phyloP scores from a whole-genome alignment of 2,888 invertebrate genomes.

The Dicycla oo region DNA sequence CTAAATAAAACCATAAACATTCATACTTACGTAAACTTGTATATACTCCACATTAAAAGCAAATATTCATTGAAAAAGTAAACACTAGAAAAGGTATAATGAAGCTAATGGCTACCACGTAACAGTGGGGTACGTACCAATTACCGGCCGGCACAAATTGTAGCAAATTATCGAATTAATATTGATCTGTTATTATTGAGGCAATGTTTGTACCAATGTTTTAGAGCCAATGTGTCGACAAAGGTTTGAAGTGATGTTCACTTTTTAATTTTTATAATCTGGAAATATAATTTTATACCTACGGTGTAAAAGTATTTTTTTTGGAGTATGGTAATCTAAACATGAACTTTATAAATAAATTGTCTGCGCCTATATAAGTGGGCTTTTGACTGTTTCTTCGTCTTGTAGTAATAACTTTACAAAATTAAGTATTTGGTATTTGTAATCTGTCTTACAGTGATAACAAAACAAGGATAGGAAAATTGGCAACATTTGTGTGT shows the following conservation, averaged over 20 bases:
- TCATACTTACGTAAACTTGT: background rate
- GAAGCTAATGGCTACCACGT: slow-evolving; percentile 47
- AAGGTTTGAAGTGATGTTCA: slow-evolving; percentile 2
- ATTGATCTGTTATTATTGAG: slow-evolving; percentile 67
- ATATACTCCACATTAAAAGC: slow-evolving; percentile 6
- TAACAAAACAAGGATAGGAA: background rate
- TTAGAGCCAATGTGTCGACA: slow-evolving; percentile 8
- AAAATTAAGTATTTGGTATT: background rate
- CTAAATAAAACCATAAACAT: background rate
- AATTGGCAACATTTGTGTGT: background rate
- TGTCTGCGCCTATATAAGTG: too few species aligned
- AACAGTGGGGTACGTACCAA: slow-evolving; percentile 59
- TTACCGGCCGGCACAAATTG: slow-evolving; percentile 63
- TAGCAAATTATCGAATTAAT: slow-evolving; percentile 79
- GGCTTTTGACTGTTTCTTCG: background rate
- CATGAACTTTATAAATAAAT: too few species aligned
- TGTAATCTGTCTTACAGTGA: background rate
- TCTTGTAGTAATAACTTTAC: background rate
- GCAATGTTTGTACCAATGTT: slow-evolving; percentile 31
- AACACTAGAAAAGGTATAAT: slow-evolving; percentile 43
- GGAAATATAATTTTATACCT: too few species aligned
- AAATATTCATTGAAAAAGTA: slow-evolving; percentile 33
- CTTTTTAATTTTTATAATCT: too few species aligned
- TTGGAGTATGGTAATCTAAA: too few species aligned
- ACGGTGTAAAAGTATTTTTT: too few species aligned